These are phyloP conservation scores for Erythrocercus mccallii DNA, from an alignment of 2,113 vertebrate genomes.

Conservation along the genomic window DNA sequence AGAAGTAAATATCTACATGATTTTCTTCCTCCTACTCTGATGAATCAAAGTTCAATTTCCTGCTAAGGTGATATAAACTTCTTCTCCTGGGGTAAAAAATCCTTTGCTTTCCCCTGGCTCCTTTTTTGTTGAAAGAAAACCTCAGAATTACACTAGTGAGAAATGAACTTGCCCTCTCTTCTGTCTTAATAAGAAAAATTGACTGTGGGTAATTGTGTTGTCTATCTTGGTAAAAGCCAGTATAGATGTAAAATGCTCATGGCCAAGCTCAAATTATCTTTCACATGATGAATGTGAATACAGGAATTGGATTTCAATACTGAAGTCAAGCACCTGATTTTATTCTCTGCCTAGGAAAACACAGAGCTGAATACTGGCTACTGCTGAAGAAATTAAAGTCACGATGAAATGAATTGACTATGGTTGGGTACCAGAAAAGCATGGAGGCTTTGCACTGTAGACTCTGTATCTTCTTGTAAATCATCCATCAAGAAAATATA, in stretches of 20 bases:
- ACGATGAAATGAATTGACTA: rapidly evolving
- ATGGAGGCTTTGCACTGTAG: background rate
- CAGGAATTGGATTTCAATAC: background rate
- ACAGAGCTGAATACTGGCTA: background rate
- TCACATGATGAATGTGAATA: background rate
- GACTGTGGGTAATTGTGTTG: background rate
- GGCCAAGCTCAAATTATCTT: background rate
- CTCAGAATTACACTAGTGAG: background rate
- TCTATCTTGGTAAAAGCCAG: background rate
- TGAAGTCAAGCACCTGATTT: background rate
- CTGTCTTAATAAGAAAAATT: background rate
- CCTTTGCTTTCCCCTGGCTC: background rate
- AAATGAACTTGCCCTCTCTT: background rate
- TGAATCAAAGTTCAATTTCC: background rate
- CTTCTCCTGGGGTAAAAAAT: background rate
- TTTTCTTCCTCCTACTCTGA: background rate
- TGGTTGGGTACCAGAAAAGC: background rate
- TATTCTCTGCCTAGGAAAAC: background rate
- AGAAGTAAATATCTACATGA: background rate
- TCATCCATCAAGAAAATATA: background rate
- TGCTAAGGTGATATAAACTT: background rate
- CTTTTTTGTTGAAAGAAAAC: background rate
- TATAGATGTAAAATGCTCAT: background rate
- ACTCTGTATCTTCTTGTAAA: background rate
- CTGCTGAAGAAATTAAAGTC: background rate